Percentiles rank a stretch among this genome's conserved stretches.
Evolutionary conservation across 53 echinoderm and acorn worm genomes (phyloP).

Genomic region (Astropecten irregularis): DNA sequence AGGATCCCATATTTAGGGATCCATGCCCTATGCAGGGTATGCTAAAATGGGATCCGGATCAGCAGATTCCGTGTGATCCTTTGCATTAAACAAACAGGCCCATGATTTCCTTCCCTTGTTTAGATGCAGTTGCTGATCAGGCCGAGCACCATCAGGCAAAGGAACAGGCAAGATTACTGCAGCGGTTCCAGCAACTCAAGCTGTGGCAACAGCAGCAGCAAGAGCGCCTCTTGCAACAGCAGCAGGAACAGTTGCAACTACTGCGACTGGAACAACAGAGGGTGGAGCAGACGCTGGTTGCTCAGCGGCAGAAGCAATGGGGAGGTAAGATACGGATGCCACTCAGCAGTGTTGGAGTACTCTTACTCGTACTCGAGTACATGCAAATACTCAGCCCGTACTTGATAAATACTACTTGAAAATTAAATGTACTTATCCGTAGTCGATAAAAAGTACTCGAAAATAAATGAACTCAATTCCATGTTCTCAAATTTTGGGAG

Average conservation of each 20-base stretch:
- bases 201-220: constrained; percentile 96
- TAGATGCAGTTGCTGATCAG: constrained; percentile 62
- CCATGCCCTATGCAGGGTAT: too few species aligned
- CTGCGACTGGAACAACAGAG: constrained; percentile 83
- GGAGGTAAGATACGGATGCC: constrained; percentile 68
- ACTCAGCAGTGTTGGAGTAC: not conserved
- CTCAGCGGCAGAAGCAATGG: constrained; percentile 93
- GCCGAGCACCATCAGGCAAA: constrained; percentile 83
- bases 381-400: too few species aligned
- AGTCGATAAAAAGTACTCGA: too few species aligned
- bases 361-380: not conserved
- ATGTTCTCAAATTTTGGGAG: too few species aligned
- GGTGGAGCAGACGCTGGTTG: constrained; percentile 81
- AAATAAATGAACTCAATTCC: too few species aligned
- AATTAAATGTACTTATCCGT: too few species aligned
- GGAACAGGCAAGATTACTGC: constrained; percentile 77
- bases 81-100: too few species aligned
- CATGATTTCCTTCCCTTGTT: too few species aligned
- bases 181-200: constrained; percentile 78
- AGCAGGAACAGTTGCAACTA: constrained; percentile 80
- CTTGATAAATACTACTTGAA: too few species aligned
- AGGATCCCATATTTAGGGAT: too few species aligned
- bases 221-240: constrained; percentile 72
- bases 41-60: too few species aligned
- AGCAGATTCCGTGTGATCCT: too few species aligned